Evolutionary conservation across 1,140 invertebrate genomes (phyloP).

Genomic region (Maconellicoccus hirsutus): DNA sequence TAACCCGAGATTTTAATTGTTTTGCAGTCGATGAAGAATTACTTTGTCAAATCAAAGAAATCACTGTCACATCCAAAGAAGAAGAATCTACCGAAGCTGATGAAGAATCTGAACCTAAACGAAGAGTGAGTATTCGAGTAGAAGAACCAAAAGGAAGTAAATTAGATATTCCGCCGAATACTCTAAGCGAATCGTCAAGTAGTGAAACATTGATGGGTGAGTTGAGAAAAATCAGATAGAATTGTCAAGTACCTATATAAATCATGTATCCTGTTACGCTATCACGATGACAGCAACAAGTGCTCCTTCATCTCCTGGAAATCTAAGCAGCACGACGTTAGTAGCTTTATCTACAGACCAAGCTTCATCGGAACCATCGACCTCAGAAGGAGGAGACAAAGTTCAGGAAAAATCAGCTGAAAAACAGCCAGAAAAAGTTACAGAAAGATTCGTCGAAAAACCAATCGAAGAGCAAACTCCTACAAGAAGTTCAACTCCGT

Average conservation of each 20-base stretch:
- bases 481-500: neutral
- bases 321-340: constrained; percentile 31
- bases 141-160: constrained; percentile 43
- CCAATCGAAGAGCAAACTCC: neutral
- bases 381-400: neutral
- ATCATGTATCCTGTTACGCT: neutral
- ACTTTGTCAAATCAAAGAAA: neutral
- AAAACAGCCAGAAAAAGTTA: no score
- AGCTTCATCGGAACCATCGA: neutral
- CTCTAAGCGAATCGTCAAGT: constrained; percentile 55
- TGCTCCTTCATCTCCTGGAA: constrained; percentile 55
- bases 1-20: no score
- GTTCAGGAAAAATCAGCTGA: neutral
- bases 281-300: constrained; percentile 33
- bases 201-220: constrained; percentile 57
- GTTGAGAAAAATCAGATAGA: constrained; percentile 31
- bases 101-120: constrained; percentile 29
- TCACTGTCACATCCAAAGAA: neutral
- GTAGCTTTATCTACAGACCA: constrained; percentile 11
- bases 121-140: constrained; percentile 36
- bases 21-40: neutral
- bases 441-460: neutral
- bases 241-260: neutral
- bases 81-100: neutral
- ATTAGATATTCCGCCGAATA: constrained; percentile 43